Evolutionary conservation across 2,113 vertebrate species (phyloP).

Genomic region (Notothenia coriiceps): DNA sequence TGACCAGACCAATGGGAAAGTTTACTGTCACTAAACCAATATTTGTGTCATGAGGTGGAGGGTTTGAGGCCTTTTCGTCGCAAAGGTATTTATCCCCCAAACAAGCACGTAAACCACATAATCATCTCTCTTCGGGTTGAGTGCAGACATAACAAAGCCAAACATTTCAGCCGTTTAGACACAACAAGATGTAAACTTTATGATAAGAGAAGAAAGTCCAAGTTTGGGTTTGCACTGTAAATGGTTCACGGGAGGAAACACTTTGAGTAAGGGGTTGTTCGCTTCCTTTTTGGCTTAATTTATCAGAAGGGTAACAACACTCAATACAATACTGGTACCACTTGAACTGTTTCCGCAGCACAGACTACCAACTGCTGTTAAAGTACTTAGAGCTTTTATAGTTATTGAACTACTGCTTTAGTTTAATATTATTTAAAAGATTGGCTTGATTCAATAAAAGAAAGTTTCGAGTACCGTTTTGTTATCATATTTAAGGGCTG

Average conservation of each 20-base stretch:
- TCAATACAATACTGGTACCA: not conserved
- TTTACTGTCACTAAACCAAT: conserved; percentile 50
- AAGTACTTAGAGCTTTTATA: not conserved
- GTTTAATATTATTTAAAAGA: not conserved
- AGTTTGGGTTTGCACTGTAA: not conserved
- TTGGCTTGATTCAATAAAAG: not conserved
- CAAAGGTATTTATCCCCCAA: conserved; percentile 12
- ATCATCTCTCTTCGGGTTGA: not conserved
- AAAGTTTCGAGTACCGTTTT: not conserved
- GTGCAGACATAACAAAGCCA: not conserved
- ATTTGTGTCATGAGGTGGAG: conserved; percentile 31
- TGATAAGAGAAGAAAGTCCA: not conserved
- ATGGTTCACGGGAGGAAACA: not conserved
- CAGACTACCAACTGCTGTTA: not conserved
- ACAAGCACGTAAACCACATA: conserved; percentile 22
- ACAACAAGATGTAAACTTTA: conserved; percentile 11
- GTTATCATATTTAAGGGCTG: too few species aligned
- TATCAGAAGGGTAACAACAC: not conserved
- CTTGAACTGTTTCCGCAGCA: not conserved
- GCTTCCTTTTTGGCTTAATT: not conserved
- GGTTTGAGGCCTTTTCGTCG: not conserved
- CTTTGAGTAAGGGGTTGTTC: not conserved
- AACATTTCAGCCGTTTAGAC: conserved; percentile 15
- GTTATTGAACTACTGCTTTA: not conserved
- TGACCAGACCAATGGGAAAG: conserved; percentile 10